phyloP scores from a whole-genome alignment of 2,113 vertebrate species.

The Psittacula cyanocephala region DNA sequence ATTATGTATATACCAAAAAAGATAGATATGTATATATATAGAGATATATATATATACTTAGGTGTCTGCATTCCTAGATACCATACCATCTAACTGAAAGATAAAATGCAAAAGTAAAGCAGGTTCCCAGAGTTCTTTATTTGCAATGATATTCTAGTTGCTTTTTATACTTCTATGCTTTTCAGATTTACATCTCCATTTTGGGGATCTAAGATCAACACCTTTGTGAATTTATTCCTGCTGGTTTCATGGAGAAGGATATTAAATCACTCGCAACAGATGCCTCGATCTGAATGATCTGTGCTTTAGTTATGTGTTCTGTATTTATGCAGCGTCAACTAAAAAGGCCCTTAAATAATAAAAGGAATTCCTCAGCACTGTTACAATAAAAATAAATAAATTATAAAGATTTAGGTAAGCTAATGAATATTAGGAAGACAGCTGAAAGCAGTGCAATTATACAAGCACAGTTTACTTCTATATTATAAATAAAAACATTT shows the following conservation, averaged over 20 bases:
- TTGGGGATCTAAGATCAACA: not conserved
- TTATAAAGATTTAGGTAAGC: not conserved
- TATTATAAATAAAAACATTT: not conserved
- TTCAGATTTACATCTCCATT: not conserved
- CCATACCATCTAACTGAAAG: not conserved
- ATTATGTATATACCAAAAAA: not conserved
- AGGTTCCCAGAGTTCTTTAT: not conserved
- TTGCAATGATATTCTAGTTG: not conserved
- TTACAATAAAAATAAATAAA: not conserved
- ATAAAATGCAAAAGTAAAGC: not conserved
- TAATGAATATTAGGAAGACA: not conserved
- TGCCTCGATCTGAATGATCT: not conserved
- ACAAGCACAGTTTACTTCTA: not conserved
- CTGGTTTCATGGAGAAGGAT: not conserved
- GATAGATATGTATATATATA: too few species aligned
- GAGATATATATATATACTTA: not conserved
- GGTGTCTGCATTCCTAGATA: not conserved
- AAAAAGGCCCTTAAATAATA: not conserved
- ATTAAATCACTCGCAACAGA: not conserved
- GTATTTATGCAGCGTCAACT: not conserved
- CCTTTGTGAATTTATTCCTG: not conserved
- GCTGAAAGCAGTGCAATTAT: not conserved
- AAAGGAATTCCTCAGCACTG: not conserved
- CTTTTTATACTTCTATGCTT: not conserved
- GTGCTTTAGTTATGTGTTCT: accelerated